phyloP scores from a whole-genome alignment of 1,140 invertebrate species.

The Orussus abietinus region DNA sequence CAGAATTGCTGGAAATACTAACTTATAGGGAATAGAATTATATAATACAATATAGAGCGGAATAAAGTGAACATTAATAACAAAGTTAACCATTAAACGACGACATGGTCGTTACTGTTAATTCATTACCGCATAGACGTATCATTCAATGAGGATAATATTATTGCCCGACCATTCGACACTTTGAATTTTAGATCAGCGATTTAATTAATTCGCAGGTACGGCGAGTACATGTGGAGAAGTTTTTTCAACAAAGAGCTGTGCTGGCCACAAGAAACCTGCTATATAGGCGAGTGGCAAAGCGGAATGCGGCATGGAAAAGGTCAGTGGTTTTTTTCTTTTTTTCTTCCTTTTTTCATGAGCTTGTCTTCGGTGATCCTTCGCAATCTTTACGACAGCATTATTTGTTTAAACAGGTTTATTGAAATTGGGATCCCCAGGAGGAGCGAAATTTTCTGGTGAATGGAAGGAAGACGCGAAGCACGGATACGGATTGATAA shows the following conservation, averaged over 20 bases:
- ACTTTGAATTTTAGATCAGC: too few species aligned
- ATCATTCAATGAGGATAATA: too few species aligned
- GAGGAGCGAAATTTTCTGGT: conserved; percentile 55
- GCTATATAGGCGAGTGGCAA: conserved; percentile 56
- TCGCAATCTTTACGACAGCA: background rate
- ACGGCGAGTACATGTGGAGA: conserved; percentile 57
- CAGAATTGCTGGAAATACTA: too few species aligned
- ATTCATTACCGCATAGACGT: too few species aligned
- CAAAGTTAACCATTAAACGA: too few species aligned
- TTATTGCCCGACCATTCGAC: too few species aligned
- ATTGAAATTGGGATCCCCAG: conserved; percentile 52
- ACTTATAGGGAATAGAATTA: too few species aligned
- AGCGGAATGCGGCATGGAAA: conserved; percentile 50
- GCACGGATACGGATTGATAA: conserved; percentile 53
- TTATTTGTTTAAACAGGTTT: conserved; percentile 23
- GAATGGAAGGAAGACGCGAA: conserved; percentile 57
- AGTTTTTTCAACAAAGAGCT: conserved; percentile 52
- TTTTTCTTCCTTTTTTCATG: too few species aligned
- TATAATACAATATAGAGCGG: too few species aligned
- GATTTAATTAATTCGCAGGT: conserved; percentile 22
- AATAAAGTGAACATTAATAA: too few species aligned
- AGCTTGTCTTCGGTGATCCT: conserved; percentile 1
- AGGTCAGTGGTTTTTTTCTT: conserved; percentile 31
- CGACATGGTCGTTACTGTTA: too few species aligned
- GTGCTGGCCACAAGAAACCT: conserved; percentile 49